These are phyloP conservation scores for Euphydryas editha DNA, from an alignment of 2,888 invertebrate genomes.

Conservation along the genomic window DNA sequence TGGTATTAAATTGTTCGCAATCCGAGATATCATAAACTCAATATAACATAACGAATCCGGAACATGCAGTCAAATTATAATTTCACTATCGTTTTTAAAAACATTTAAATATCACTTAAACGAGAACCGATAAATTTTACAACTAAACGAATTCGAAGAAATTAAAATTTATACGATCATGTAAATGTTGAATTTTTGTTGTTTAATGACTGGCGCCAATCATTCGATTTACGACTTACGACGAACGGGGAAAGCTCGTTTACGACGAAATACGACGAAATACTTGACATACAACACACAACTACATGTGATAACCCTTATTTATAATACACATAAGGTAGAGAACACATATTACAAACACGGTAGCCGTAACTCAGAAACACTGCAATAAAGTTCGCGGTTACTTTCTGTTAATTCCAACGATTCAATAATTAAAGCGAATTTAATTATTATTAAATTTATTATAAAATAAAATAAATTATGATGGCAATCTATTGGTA, in stretches of 20 bases:
- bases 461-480: no score
- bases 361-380: constrained; percentile 11
- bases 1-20: no score
- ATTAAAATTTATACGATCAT: constrained; percentile 21
- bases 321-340: constrained; percentile 15
- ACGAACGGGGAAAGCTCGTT: constrained; percentile 26
- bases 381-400: constrained; percentile 28
- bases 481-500: no score
- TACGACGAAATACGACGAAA: constrained; percentile 1
- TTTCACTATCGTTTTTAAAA: not conserved
- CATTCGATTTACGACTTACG: constrained; percentile 32
- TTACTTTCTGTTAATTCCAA: constrained; percentile 27
- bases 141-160: constrained; percentile 19
- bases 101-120: not conserved
- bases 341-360: constrained; percentile 1
- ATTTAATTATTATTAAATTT: not conserved
- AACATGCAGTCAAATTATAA: not conserved
- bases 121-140: not conserved
- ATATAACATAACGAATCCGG: not conserved
- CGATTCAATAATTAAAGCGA: constrained; percentile 25
- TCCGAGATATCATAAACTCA: not conserved
- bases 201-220: constrained; percentile 35
- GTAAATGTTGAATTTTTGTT: constrained; percentile 19
- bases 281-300: not conserved
- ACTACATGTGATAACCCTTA: constrained; percentile 6